Percentiles rank a stretch among this genome's conserved stretches.
Evolutionary conservation across 2,113 vertebrate species (phyloP).

Genomic region (Pedionomus torquatus): DNA sequence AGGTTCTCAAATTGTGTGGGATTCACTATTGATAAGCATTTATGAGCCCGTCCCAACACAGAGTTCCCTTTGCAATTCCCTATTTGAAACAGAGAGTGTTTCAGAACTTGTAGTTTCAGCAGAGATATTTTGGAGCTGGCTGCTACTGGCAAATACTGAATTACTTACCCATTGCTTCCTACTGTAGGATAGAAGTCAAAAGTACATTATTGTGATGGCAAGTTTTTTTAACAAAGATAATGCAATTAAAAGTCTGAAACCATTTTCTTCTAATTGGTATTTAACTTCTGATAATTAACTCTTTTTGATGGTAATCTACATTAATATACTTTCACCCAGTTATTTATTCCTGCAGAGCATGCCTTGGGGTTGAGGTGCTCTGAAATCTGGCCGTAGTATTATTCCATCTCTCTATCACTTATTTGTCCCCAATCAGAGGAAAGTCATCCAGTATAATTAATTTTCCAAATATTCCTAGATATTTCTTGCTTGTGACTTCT

Average conservation of each 20-base stretch:
- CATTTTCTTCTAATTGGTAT: constrained; percentile 1
- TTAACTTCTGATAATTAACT: neutral
- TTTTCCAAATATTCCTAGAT: neutral
- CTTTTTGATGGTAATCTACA: neutral
- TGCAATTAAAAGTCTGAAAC: neutral
- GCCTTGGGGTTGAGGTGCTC: neutral
- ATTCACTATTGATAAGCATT: neutral
- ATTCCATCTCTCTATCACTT: neutral
- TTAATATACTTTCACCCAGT: neutral
- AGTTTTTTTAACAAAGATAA: neutral
- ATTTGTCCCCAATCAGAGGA: neutral
- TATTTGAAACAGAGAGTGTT: neutral
- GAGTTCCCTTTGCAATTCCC: neutral
- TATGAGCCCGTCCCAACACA: neutral
- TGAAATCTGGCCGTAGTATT: neutral
- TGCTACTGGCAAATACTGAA: neutral
- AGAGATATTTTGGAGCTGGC: neutral
- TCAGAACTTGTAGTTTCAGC: neutral
- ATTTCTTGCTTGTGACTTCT: neutral
- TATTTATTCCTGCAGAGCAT: neutral
- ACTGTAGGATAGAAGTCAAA: neutral
- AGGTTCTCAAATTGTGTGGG: neutral
- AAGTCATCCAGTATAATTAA: neutral
- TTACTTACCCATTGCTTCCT: neutral
- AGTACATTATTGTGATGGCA: neutral